Conservation (phyloP, 1,140 invertebrate species). For the Wasmannia auropunctata region DNA sequence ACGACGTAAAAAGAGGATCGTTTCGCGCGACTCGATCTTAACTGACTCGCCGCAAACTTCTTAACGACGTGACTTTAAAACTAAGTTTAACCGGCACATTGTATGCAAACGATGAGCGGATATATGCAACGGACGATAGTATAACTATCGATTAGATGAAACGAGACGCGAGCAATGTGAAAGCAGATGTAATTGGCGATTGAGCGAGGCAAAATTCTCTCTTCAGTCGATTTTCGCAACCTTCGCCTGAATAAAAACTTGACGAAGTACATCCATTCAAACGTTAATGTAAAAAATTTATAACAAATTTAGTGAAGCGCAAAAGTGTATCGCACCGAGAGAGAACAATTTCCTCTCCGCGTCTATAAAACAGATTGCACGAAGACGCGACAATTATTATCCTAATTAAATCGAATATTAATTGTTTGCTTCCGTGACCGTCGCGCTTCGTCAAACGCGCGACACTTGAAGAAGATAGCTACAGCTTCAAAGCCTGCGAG, state of each 20-base stretch:
- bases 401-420: not conserved
- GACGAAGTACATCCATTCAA: not conserved
- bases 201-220: not conserved
- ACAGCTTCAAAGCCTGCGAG: not conserved
- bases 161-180: not conserved
- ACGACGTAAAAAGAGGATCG: slow-evolving; percentile 15
- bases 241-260: not conserved
- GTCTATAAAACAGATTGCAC: not conserved
- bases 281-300: not conserved
- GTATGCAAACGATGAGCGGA: slow-evolving; percentile 10
- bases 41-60: slow-evolving; percentile 12
- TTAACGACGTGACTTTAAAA: slow-evolving; percentile 9
- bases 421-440: not conserved
- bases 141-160: slow-evolving; percentile 18
- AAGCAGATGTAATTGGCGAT: slow-evolving; percentile 7
- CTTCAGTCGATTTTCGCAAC: not conserved
- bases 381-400: not conserved
- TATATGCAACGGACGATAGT: not conserved
- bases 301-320: not conserved
- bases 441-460: not conserved
- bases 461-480: not conserved
- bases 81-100: slow-evolving; percentile 30
- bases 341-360: not conserved
- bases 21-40: slow-evolving; percentile 8
- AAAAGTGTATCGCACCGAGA: not conserved